Percentiles rank a stretch among this genome's conserved stretches.
These are phyloP conservation scores for Andrena chrysosceles DNA, from an alignment of 2,888 invertebrate species.

Conservation along the genomic window DNA sequence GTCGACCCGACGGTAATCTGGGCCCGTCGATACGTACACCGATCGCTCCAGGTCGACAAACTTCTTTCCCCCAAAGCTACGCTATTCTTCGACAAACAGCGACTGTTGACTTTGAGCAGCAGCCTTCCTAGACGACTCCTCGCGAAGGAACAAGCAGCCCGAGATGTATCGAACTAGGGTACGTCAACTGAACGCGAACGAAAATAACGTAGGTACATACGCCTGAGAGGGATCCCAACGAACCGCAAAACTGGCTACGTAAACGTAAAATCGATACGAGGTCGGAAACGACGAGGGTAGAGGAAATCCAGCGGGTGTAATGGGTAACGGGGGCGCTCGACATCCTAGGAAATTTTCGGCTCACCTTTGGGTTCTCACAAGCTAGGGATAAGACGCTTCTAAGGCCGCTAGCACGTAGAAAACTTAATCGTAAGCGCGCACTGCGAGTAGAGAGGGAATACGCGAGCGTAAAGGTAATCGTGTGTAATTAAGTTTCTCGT, in stretches of 20 bases:
- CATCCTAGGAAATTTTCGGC: slow-evolving; percentile 6
- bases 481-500: slow-evolving; percentile 7
- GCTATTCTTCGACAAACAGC: too few relatives aligned
- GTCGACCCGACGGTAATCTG: too few relatives aligned
- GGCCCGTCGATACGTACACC: too few relatives aligned
- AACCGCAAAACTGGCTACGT: slow-evolving; percentile 25
- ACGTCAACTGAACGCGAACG: slow-evolving; percentile 1
- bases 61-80: too few relatives aligned
- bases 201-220: not conserved
- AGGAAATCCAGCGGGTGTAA: slow-evolving; percentile 4
- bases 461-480: not conserved
- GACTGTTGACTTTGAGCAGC: too few relatives aligned
- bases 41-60: too few relatives aligned
- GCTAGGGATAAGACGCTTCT: not conserved
- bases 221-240: slow-evolving; percentile 14
- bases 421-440: not conserved
- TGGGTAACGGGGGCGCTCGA: not conserved
- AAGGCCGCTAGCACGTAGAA: not conserved
- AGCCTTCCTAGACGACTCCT: too few relatives aligned
- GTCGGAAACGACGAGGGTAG: not conserved
- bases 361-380: not conserved
- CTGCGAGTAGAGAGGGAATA: not conserved
- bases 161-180: slow-evolving; percentile 10
- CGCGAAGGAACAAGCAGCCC: not conserved
- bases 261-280: slow-evolving; percentile 41